phyloP scores from a whole-genome alignment of 2,888 invertebrate genomes.

The Orthonevra nobilis region DNA sequence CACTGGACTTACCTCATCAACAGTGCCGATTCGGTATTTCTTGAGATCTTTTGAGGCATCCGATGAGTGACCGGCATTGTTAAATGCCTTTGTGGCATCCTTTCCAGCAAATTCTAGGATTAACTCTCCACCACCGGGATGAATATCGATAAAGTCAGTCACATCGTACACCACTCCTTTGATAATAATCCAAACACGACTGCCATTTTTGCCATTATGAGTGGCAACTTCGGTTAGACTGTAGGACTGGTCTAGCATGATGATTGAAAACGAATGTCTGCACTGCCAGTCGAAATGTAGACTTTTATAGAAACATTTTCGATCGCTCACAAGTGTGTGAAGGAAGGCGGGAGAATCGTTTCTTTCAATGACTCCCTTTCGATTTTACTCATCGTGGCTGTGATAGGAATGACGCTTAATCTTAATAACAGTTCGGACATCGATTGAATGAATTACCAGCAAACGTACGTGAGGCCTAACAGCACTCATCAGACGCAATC shows the following conservation, averaged over 20 bases:
- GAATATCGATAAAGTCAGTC: slow-evolving; percentile 84
- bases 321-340: no score
- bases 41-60: slow-evolving; percentile 83
- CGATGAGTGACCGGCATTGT: slow-evolving; percentile 85
- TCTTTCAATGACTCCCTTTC: no score
- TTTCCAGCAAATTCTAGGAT: slow-evolving; percentile 85
- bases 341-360: no score
- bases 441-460: no score
- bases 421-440: no score
- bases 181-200: slow-evolving; percentile 84
- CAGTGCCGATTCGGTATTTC: slow-evolving; percentile 84
- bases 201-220: slow-evolving; percentile 82
- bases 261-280: no score
- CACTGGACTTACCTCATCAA: slow-evolving; percentile 76
- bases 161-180: slow-evolving; percentile 86
- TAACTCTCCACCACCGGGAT: slow-evolving; percentile 86
- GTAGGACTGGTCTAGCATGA: slow-evolving; percentile 71
- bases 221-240: slow-evolving; percentile 82
- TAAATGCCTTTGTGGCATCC: slow-evolving; percentile 85
- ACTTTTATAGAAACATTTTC: no score
- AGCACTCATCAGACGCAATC: no score
- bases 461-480: no score
- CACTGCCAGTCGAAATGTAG: no score
- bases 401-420: no score
- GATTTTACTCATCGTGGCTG: no score